Evolutionary conservation across 2,888 invertebrate genomes (phyloP), one percentile per base, ranked within the genome.

Genomic region (Agrotis segetum): DNA sequence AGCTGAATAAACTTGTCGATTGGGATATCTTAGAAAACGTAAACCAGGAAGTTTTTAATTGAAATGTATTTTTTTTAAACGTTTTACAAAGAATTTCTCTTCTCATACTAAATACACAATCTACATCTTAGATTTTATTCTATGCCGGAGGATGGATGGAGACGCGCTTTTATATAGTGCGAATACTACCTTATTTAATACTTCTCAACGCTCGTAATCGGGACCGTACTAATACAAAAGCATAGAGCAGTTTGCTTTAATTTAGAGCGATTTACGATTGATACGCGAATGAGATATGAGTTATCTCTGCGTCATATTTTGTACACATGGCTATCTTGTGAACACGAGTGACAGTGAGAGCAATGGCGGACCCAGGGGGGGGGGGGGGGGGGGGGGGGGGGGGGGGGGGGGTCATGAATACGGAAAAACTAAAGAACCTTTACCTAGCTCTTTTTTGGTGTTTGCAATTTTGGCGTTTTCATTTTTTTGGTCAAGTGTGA

Each of bases 211-310:
- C 49, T 40, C 21, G 21, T n/a, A 11, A 53, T 29, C 21, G 19
- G 71, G 40, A 47, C 40, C 49, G n/a, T 24, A 74, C 34, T 72
- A 49, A 44, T 49, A 49, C 44, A 50, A 16, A 21, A 69, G 49
- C 29, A 47, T 59, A 52, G 17, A 24, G 17, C 77, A 40, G n/a
- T 53, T 24, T 19, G 67, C 46, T 76, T 3, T n/a, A 71, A 74
- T 49, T 53, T 29, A 60, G 40, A 21, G 72, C 44, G 34, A 34
- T 79, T 44, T 19, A 44, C 49, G n/a, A 72, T 55, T 60, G 47
- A 79, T 74, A 79, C 44, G 40, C 47, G 53, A 71, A 40, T 60
- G 47, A 11, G 59, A 79, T 55, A 79, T 44, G n/a, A 49, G n/a
- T 44, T 47, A 59, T 47, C 24, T 49, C 1, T 44, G 49, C 16